These are phyloP conservation scores for Schizaphis graminum DNA, from an alignment of 2,888 invertebrate genomes.

Conservation along the genomic window DNA sequence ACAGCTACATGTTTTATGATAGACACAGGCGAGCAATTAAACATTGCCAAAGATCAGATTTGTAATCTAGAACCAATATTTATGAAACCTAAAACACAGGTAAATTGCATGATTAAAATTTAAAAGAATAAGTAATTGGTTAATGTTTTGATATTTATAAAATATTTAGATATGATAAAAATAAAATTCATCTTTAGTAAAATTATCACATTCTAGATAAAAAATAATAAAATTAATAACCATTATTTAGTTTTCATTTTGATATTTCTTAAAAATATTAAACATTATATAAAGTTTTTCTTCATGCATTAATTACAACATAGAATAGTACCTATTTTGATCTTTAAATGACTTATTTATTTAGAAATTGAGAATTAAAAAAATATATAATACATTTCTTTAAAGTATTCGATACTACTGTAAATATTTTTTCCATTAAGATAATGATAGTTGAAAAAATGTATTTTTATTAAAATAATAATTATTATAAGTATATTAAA, in stretches of 20 bases:
- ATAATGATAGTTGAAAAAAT: not conserved
- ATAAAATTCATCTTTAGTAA: not conserved
- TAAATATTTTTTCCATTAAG: not conserved
- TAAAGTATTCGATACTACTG: not conserved
- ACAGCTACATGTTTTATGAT: constrained; percentile 44
- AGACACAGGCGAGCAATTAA: constrained; percentile 47
- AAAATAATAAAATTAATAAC: not conserved
- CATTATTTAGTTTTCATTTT: not conserved
- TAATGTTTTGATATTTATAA: not conserved
- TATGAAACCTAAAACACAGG: constrained; percentile 58
- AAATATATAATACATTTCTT: not conserved
- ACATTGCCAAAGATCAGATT: constrained; percentile 52
- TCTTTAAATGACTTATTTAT: not conserved
- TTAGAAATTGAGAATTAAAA: too few relatives aligned
- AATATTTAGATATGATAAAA: too few relatives aligned
- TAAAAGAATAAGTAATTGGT: not conserved
- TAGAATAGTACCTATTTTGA: not conserved
- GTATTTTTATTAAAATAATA: not conserved
- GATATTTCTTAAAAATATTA: not conserved
- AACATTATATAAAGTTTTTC: not conserved
- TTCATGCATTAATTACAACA: not conserved
- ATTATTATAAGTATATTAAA: not conserved
- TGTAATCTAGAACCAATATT: constrained; percentile 45
- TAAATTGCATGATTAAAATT: not conserved
- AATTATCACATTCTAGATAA: not conserved